Evolutionary conservation across 2,113 vertebrate genomes (phyloP).

Genomic region (Phylloscopus trochilus): DNA sequence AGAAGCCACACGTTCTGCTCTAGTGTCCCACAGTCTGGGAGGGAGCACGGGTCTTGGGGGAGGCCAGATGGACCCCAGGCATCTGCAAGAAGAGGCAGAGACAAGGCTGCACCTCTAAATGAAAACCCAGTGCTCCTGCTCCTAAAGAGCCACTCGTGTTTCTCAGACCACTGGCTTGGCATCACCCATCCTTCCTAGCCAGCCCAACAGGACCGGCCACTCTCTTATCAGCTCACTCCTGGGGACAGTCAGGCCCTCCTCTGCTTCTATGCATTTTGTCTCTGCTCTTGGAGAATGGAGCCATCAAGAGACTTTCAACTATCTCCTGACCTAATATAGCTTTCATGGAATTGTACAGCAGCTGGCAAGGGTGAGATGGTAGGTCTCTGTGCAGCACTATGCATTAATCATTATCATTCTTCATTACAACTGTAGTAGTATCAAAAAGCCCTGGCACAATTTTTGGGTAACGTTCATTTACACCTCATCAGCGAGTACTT

Average conservation of each 20-base stretch:
- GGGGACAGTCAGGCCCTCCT: not conserved
- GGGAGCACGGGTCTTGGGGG: not conserved
- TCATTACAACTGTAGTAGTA: not conserved
- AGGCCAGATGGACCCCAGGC: not conserved
- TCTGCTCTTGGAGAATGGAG: not conserved
- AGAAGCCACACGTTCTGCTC: not conserved
- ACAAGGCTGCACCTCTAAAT: not conserved
- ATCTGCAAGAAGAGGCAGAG: not conserved
- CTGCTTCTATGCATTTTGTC: not conserved
- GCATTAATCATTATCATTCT: not conserved
- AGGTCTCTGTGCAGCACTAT: not conserved
- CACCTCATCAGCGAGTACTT: not conserved
- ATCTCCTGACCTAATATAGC: not conserved
- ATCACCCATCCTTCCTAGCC: no score
- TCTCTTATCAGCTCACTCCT: fast-evolving
- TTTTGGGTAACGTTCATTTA: not conserved
- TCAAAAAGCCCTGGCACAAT: not conserved
- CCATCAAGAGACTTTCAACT: not conserved
- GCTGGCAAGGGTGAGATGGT: not conserved
- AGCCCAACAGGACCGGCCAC: not conserved
- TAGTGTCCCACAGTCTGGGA: fast-evolving
- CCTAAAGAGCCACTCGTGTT: fast-evolving
- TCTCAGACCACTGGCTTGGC: not conserved
- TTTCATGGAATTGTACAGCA: not conserved
- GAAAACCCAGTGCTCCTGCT: not conserved